Conservation (phyloP, 2,797 vertebrate species). For the Macropus fuliginosus region DNA sequence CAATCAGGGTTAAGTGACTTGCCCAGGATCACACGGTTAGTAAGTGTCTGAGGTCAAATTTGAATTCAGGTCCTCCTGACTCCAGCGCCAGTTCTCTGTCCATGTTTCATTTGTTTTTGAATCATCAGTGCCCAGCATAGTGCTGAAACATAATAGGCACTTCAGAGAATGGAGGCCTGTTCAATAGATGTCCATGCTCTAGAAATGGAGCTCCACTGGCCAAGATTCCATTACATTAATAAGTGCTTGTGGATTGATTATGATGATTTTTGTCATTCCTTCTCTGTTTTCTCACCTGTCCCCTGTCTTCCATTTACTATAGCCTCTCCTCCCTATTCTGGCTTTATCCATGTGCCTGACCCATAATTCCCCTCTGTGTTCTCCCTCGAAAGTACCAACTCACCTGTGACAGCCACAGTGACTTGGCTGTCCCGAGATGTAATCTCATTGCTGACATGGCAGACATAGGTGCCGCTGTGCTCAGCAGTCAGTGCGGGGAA, state of each 20-base stretch:
- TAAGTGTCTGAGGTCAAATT: neutral
- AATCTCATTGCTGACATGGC: conserved; percentile 87
- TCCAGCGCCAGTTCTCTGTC: neutral
- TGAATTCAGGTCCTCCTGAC: neutral
- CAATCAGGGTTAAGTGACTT: neutral
- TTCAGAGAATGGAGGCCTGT: neutral
- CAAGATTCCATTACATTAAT: neutral
- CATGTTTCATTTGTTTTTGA: neutral
- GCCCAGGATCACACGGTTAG: neutral
- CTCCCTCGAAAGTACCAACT: neutral
- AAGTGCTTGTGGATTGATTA: neutral
- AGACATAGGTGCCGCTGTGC: conserved; percentile 89
- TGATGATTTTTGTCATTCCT: neutral
- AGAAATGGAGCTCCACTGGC: neutral
- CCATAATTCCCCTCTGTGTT: neutral
- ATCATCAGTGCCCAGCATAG: neutral
- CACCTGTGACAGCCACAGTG: conserved; percentile 85
- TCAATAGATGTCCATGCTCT: no score
- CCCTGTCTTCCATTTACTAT: neutral
- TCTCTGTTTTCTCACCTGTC: neutral
- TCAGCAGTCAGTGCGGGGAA: conserved; percentile 86
- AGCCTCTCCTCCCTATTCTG: neutral
- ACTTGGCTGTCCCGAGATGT: conserved; percentile 80
- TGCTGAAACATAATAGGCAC: neutral
- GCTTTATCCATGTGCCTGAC: fast-evolving